Conservation (phyloP, 2,113 vertebrate species). For the Ciconia maguari region DNA sequence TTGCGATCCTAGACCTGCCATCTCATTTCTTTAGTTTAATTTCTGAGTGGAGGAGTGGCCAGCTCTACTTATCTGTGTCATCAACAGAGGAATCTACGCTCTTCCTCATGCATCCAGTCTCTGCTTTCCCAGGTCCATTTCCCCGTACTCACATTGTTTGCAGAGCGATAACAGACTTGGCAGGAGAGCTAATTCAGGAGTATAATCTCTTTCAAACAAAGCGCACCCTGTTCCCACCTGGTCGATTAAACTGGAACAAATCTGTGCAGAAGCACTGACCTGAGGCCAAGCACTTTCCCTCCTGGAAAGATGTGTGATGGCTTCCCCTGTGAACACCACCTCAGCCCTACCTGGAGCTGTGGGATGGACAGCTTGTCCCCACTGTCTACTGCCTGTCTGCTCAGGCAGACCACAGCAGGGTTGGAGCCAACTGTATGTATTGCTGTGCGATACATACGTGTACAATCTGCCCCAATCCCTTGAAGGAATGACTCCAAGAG, state of each 20-base stretch:
- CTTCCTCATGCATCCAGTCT: slow-evolving; percentile 32
- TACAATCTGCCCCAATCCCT: neutral
- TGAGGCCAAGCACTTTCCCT: slow-evolving; percentile 41
- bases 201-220: slow-evolving; percentile 53
- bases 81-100: slow-evolving; percentile 21
- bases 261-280: slow-evolving; percentile 47
- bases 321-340: neutral
- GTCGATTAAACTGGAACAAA: slow-evolving; percentile 63
- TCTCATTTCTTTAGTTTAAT: neutral
- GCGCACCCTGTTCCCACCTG: slow-evolving; percentile 56
- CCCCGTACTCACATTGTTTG: slow-evolving; percentile 62
- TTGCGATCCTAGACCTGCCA: neutral
- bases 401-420: neutral
- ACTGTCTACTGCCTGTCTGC: neutral
- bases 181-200: slow-evolving; percentile 54
- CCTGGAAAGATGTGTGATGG: neutral
- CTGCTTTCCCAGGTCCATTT: slow-evolving; percentile 54
- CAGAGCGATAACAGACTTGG: slow-evolving; percentile 55
- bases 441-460: neutral
- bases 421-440: neutral
- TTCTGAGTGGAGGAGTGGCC: neutral
- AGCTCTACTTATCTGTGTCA: slow-evolving; percentile 43
- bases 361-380: neutral
- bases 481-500: neutral
- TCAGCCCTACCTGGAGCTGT: neutral